Evolutionary conservation across 2,797 vertebrate species (phyloP), one percentile per base, ranked within the genome.

Genomic region (Anisognathus igniventris): DNA sequence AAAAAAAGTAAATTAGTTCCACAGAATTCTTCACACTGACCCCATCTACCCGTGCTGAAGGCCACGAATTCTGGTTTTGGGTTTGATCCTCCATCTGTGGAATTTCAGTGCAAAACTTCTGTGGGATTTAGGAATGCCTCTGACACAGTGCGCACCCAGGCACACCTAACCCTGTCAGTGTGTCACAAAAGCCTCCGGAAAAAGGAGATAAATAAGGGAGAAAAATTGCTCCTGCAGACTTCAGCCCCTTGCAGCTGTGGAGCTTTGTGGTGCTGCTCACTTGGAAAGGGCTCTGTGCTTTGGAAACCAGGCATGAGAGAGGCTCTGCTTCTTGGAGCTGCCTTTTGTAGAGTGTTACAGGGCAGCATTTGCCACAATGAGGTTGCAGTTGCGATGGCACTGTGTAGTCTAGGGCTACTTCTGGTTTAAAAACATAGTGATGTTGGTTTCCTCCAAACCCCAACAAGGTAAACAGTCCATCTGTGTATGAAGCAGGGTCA

Each of bases 91-190:
- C 42, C 21, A 12, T 31, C 30, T 74, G 3, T 40, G 61, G 60
- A 53, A 64, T 67, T 60, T 67, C 18, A 57, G 3, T 44, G 65
- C 61, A 50, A 31, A 78, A 15, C n/a, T 74, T 66, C 53, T 4
- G 0, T 24, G 39, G 37, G 28, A 37, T 90, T 77, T 83, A 61
- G 51, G 25, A 57, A 44, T 74, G 28, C 53, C 28, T 61, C 51
- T 37, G 33, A 71, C 56, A 67, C 5, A 27, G n/a, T 8, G 19
- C 58, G 48, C 12, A 1, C 56, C 30, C 14, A 48, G 65, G 50
- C 45, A 31, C 21, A 14, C 22, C 37, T 45, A 33, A 45, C 12
- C 21, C 17, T 1, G 1, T 14, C 27, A 12, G 0, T 5, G 30
- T 37, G 40, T 62, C 64, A 54, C 67, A 61, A 53, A 93, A 45